Percentiles rank a stretch among this genome's conserved stretches.
These are phyloP conservation scores for Bellardia bayeri DNA, from an alignment of 2,888 invertebrate genomes.

Conservation along the genomic window DNA sequence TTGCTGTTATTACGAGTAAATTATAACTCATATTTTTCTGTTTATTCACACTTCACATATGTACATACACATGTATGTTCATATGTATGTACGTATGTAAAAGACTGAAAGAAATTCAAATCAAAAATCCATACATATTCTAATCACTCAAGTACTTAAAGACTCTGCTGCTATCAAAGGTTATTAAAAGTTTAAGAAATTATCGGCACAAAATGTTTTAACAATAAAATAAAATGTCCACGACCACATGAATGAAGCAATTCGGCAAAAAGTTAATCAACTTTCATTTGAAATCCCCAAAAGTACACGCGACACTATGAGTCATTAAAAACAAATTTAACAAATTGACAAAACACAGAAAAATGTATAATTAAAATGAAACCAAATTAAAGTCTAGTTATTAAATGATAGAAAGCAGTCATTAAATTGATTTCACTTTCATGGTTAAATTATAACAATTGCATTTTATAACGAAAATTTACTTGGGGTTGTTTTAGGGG, in stretches of 20 bases:
- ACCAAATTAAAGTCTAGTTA: slow-evolving; percentile 18
- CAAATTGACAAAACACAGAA: neutral
- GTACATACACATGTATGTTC: too few relatives aligned
- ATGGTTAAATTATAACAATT: too few relatives aligned
- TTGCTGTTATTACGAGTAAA: too few relatives aligned
- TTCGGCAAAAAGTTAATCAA: neutral
- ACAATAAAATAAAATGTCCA: slow-evolving; percentile 2
- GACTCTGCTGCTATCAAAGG: neutral
- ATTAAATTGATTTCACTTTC: too few relatives aligned
- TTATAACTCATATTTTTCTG: too few relatives aligned
- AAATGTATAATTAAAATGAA: slow-evolving; percentile 4
- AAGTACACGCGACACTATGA: slow-evolving; percentile 18
- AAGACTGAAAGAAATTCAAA: too few relatives aligned
- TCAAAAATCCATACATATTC: neutral
- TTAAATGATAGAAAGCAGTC: neutral
- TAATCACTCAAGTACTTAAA: neutral
- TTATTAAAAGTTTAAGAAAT: slow-evolving; percentile 13
- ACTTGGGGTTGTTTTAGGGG: too few relatives aligned
- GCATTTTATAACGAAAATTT: too few relatives aligned
- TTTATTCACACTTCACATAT: neutral
- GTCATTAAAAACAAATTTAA: neutral
- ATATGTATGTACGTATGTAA: too few relatives aligned
- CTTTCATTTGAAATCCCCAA: neutral
- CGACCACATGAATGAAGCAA: neutral
- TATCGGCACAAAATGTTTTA: slow-evolving; percentile 21